Evolutionary conservation across 2,797 vertebrate species (phyloP), one percentile per base, ranked within the genome.

Genomic region (Pseudocheirus occidentalis): DNA sequence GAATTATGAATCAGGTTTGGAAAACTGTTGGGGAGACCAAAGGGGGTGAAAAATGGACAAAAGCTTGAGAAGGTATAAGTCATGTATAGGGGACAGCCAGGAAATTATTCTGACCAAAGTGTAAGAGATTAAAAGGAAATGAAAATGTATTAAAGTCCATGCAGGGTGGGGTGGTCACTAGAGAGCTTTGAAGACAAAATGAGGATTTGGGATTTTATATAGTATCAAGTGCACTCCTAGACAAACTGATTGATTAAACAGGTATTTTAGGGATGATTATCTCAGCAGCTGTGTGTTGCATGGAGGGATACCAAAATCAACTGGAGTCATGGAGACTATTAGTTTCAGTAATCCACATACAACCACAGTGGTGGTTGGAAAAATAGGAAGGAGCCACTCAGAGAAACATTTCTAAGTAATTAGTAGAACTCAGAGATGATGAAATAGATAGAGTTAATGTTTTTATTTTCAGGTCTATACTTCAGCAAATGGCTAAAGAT

Each of bases 301-400:
- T 10, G 27, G 66, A 94, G n/a, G 93, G 34, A 95, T 50, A 87
- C 73, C 73, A 87, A 87, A 87, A 87, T 50, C 27, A 50, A 87
- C 73, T 12, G 12, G 73, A 81, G 73, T 81, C 73, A 81, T 11
- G 2, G 40, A 50, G 24, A 87, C 40, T 14, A 50, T 4, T 87
- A 27, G 10, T 87, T 87, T 50, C 21, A 12, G 73, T 50, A 87
- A 87, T 87, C 73, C 40, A 87, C 4, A 58, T 93, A 92, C 91
- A 93, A 89, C 57, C 18, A 94, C 58, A 40, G 56, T 40, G 81
- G 91, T 53, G 87, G 46, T 31, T 56, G 31, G 40, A 93, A 92
- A 95, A 59, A 90, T 81, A 95, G 90, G 24, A 93, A 92, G 81
- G 94, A 34, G 87, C 28, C 93, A n/a, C 40, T 54, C 6, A n/a